Evolutionary conservation across 2,797 vertebrate genomes (phyloP).

Genomic region (Mormyrops attenuatus): DNA sequence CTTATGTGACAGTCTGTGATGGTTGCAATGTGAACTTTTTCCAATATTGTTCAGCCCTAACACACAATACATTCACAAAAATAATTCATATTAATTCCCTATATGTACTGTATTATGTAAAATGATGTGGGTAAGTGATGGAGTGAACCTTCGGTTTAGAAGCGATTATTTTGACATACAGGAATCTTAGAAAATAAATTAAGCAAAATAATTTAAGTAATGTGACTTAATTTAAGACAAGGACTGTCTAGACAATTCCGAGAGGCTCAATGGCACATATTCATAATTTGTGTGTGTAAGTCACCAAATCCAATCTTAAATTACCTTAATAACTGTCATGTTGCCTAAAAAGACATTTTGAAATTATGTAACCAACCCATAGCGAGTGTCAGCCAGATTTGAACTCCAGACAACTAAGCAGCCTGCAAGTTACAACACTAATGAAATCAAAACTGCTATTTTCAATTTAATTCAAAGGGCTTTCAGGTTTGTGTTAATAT

Average conservation of each 20-base stretch:
- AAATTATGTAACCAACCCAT: not conserved
- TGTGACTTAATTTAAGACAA: not conserved
- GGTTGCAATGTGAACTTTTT: not conserved
- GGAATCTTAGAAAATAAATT: not conserved
- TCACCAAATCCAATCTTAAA: not conserved
- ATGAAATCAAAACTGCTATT: too few species aligned
- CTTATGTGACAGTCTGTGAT: not conserved
- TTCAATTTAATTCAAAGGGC: too few species aligned
- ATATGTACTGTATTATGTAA: not conserved
- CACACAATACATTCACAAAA: not conserved
- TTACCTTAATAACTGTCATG: not conserved
- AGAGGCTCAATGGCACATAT: not conserved
- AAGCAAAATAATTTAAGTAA: not conserved
- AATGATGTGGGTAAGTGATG: not conserved
- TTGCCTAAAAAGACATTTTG: not conserved
- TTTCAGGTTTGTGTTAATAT: too few species aligned
- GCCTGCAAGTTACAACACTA: too few species aligned
- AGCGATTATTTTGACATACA: not conserved
- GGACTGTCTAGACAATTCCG: not conserved
- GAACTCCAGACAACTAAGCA: not conserved
- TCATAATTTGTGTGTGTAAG: not conserved
- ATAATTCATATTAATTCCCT: not conserved
- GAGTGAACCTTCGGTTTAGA: not conserved
- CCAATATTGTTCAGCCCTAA: not conserved
- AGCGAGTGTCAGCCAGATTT: not conserved